A percentile compares a stretch with the other conserved stretches of the same genome.
Conservation (phyloP, 2,888 invertebrate species). For the Spodoptera littoralis region DNA sequence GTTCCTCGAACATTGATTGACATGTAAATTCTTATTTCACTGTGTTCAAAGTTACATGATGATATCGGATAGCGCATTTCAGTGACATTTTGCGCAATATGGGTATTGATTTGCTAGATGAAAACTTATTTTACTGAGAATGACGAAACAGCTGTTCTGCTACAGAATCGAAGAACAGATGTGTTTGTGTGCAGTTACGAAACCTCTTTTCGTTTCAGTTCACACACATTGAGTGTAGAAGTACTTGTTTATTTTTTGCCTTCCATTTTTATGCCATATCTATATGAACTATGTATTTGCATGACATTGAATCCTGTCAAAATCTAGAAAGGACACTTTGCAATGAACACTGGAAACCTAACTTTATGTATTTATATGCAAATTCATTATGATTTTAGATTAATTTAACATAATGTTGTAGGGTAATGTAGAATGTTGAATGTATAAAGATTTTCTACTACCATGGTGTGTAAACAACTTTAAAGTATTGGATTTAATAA, state of each 20-base stretch:
- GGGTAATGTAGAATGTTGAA: neutral
- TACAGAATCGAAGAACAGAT: conserved; percentile 59
- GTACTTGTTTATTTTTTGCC: conserved; percentile 45
- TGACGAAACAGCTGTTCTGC: conserved; percentile 86
- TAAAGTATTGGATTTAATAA: neutral
- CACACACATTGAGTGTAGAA: conserved; percentile 30
- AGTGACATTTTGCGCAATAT: conserved; percentile 87
- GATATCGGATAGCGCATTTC: conserved; percentile 79
- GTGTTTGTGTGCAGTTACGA: conserved; percentile 64
- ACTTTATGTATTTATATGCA: neutral
- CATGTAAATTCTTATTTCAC: conserved; percentile 74
- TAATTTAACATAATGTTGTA: conserved; percentile 6
- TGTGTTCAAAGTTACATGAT: conserved; percentile 67
- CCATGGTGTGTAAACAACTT: conserved; percentile 3
- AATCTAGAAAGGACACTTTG: conserved; percentile 20
- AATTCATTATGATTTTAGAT: conserved; percentile 1
- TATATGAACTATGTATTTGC: conserved; percentile 7
- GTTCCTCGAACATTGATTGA: conserved; percentile 75
- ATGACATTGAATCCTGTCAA: conserved; percentile 41
- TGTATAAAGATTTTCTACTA: neutral
- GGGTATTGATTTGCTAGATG: conserved; percentile 85
- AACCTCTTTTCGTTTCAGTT: conserved; percentile 56
- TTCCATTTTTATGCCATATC: conserved; percentile 15
- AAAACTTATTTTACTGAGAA: conserved; percentile 80
- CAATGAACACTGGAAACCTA: conserved; percentile 9